Evolutionary conservation across 2,888 invertebrate species (phyloP), one percentile per base, ranked within the genome.

Genomic region (Monoplex corrugatus): DNA sequence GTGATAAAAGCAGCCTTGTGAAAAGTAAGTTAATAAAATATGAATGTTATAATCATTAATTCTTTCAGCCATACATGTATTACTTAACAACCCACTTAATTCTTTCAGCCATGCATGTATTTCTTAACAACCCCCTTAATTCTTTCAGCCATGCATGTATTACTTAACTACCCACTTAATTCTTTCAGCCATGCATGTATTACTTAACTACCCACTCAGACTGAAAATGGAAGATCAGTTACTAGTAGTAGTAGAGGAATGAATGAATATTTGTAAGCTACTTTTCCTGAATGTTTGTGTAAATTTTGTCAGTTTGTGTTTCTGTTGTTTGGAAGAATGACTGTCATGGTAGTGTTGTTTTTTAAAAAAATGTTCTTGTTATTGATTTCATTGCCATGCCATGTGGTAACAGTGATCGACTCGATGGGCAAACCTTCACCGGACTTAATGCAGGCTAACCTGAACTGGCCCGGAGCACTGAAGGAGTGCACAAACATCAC

Each of bases 401-500:
- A 23, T 75, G 75, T 13, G 6, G 50, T 50, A 43, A 10, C 78
- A 80, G 78, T 80, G 43, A 40, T 80, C 28, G 78, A 80, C 28
- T 19, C 78, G 28, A 80, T 80, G 78, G 78, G 78, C 40, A 80
- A 80, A 32, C 78, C 78, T 1, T 40, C 78, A 1, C 78, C 78
- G 23, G 43, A 6, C 43, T 28, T 80, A 3, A 28, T 43, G 43
- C 6, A 6, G 8, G 40, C 16, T 43, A 80, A 80, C 43, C 78
- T 80, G 40, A 19, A 23, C 43, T 80, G 78, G 78, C 78, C 78
- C 1, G 78, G 78, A 43, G 78, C 40, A 43, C 40, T 80, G 43
- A 80, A 80, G 78, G 78, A 80, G 28, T 80, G 78, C 10, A 8
- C 5, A 13, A 80, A 43, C 3, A 38, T 75, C 75, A 35, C 75